phyloP scores from a whole-genome alignment of 2,797 vertebrate genomes.

The Columba guinea region DNA sequence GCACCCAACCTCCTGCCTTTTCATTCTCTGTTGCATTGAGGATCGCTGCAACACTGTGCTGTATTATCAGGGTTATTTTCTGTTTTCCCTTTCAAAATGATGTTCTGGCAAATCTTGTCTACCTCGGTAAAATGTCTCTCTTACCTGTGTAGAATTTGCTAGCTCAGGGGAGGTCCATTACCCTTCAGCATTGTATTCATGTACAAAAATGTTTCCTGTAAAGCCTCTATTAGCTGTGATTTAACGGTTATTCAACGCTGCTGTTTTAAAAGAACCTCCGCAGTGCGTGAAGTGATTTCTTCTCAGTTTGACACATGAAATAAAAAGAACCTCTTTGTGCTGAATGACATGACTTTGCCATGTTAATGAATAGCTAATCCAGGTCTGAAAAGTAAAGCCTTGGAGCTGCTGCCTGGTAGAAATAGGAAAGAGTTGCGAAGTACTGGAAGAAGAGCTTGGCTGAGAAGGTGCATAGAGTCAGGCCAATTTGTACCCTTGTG shows the following conservation, averaged over 20 bases:
- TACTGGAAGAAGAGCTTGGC: background rate
- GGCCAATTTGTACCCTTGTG: background rate
- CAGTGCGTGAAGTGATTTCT: background rate
- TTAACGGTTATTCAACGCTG: background rate
- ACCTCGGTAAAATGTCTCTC: background rate
- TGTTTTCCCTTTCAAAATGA: background rate
- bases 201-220: background rate
- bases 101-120: background rate
- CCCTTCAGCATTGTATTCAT: background rate
- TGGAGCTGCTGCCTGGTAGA: background rate
- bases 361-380: background rate
- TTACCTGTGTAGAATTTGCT: background rate
- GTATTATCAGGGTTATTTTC: background rate
- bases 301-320: background rate
- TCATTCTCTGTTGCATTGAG: background rate
- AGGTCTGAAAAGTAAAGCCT: background rate
- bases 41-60: background rate
- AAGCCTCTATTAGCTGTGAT: background rate
- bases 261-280: background rate
- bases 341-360: background rate
- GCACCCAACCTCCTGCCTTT: background rate
- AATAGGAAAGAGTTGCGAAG: background rate
- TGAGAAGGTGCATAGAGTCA: background rate
- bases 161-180: background rate
- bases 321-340: background rate